Evolutionary conservation across 2,113 vertebrate genomes (phyloP).

Genomic region (Felis chaus): DNA sequence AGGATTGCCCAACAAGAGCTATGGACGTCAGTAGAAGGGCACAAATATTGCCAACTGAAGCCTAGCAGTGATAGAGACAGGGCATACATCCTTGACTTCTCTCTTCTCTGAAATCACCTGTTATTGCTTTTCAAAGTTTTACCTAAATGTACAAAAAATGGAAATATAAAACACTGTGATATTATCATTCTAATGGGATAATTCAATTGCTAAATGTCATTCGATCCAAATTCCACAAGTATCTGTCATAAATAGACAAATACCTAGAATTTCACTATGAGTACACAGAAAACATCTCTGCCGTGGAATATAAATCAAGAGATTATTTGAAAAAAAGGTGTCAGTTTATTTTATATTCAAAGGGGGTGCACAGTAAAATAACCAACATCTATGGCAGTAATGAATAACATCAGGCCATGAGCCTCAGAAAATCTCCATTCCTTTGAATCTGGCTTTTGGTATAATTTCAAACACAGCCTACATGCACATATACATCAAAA

Average conservation of each 20-base stretch:
- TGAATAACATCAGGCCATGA: background rate
- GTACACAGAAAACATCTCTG: background rate
- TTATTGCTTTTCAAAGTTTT: background rate
- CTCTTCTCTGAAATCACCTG: background rate
- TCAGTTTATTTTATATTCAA: constrained; percentile 12
- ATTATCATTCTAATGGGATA: background rate
- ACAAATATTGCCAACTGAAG: background rate
- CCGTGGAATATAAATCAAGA: background rate
- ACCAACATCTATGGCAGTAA: background rate
- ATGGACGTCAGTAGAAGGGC: background rate
- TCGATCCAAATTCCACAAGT: background rate
- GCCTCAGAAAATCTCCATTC: background rate
- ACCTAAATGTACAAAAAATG: background rate
- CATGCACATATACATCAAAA: background rate
- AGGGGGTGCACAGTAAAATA: background rate
- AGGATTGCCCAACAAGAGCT: accelerated
- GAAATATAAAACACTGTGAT: background rate
- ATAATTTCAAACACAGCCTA: background rate
- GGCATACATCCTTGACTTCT: accelerated
- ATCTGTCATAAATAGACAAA: background rate
- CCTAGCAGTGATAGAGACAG: background rate
- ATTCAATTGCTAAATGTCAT: background rate
- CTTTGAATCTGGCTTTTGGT: background rate
- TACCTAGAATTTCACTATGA: background rate
- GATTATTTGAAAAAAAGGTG: background rate